Conservation (phyloP, 2,888 invertebrate species). For the Euplexia lucipara region DNA sequence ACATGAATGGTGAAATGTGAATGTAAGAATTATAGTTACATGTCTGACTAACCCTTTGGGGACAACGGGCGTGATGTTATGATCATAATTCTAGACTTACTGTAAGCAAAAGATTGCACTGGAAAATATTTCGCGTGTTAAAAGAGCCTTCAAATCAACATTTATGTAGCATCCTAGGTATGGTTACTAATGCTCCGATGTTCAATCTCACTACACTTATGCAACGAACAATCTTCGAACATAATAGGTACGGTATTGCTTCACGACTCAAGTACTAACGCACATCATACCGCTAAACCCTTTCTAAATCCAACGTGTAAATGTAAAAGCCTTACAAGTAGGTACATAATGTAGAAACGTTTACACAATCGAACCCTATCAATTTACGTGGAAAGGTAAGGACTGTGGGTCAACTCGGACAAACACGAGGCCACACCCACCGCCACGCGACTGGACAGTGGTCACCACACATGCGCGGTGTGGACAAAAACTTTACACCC, state of each 20-base stretch:
- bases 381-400: conserved; percentile 75
- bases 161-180: conserved; percentile 23
- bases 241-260: conserved; percentile 53
- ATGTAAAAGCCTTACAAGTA: conserved; percentile 48
- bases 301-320: conserved; percentile 50
- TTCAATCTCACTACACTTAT: conserved; percentile 51
- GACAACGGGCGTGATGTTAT: too few relatives aligned
- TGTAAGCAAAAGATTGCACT: not conserved
- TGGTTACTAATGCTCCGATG: conserved; percentile 28
- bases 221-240: conserved; percentile 54
- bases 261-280: conserved; percentile 45
- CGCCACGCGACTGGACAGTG: conserved; percentile 84
- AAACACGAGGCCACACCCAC: conserved; percentile 83
- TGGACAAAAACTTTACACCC: conserved; percentile 80
- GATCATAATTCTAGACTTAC: conserved; percentile 2
- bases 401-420: conserved; percentile 70
- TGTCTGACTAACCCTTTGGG: too few relatives aligned
- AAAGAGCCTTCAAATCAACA: conserved; percentile 5
- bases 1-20: too few relatives aligned
- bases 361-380: conserved; percentile 80
- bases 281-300: conserved; percentile 50
- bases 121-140: not conserved
- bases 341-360: conserved; percentile 50
- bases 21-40: too few relatives aligned
- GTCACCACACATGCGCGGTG: conserved; percentile 87